Base-by-base conservation (phyloP, 2,888 invertebrate genomes). In the Arge pagana region DNA sequence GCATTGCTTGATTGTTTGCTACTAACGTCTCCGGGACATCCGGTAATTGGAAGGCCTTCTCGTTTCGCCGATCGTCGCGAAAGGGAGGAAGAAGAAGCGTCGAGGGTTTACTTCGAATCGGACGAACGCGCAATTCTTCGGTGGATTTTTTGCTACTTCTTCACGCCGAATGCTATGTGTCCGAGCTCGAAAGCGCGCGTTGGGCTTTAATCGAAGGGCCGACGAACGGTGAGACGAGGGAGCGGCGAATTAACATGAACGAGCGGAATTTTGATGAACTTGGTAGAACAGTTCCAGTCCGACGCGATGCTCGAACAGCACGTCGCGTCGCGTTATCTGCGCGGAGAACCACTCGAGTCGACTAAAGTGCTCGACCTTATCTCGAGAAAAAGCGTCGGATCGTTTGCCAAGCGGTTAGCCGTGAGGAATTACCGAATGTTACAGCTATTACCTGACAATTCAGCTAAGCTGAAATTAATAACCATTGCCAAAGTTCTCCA, bases 11-110 rank as follows among this genome's bases (percentile, higher is more conserved):
- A 23, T 45, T 15, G 16, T 23, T 45, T 23, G 35, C n/a, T 11
- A 33, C 33, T n/a, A 45, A 35, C n/a, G n/a, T n/a, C n/a, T n/a
- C 45, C 33, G 31, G 31, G 35, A 45, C 33, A 26, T 23, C 19
- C 18, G 24, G 33, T 33, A 45, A 45, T 33, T 45, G 45, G 33
- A 33, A 23, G 31, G 45, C 45, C n/a, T n/a, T n/a, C n/a, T n/a
- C n/a, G n/a, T n/a, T n/a, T n/a, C n/a, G n/a, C n/a, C n/a, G n/a
- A n/a, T n/a, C n/a, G n/a, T n/a, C n/a, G n/a, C n/a, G n/a, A n/a
- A n/a, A n/a, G n/a, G n/a, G n/a, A n/a, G n/a, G n/a, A n/a, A n/a
- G n/a, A n/a, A n/a, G n/a, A n/a, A n/a, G n/a, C n/a, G n/a, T n/a
- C n/a, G n/a, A n/a, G n/a, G n/a, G n/a, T n/a, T n/a, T n/a, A n/a